These are phyloP conservation scores for Beris morrisii DNA, from an alignment of 2,888 invertebrate species.

Conservation along the genomic window DNA sequence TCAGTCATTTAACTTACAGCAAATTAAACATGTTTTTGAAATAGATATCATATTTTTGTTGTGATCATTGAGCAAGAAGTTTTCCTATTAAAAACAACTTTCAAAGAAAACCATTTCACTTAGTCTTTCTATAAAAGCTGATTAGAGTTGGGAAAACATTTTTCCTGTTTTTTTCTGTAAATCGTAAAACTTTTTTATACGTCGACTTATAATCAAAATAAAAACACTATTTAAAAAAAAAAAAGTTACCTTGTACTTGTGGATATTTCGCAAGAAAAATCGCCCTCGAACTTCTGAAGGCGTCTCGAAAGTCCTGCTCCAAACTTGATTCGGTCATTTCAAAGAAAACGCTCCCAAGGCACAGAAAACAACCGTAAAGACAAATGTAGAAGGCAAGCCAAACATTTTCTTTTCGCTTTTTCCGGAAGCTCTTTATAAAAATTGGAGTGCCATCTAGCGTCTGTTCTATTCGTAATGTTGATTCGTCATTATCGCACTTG, in stretches of 20 bases:
- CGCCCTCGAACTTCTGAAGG: slow-evolving; percentile 59
- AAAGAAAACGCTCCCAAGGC: slow-evolving; percentile 69
- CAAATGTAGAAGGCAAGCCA: slow-evolving; percentile 60
- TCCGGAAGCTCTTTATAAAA: slow-evolving; percentile 4
- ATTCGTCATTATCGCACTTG: background rate
- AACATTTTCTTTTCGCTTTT: slow-evolving; percentile 38
- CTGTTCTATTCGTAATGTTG: background rate
- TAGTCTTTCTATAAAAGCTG: background rate
- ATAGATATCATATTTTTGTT: too few species aligned
- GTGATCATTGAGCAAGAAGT: too few species aligned
- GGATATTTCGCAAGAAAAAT: slow-evolving; percentile 64
- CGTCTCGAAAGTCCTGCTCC: slow-evolving; percentile 61
- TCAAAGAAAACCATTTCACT: slow-evolving; percentile 21
- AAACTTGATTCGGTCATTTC: slow-evolving; percentile 66
- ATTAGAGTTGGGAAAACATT: background rate
- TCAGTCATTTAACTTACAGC: too few species aligned
- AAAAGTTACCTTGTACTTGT: slow-evolving; percentile 63
- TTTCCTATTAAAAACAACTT: background rate
- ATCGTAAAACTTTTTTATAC: background rate
- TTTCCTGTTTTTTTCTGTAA: background rate
- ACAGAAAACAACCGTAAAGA: slow-evolving; percentile 65
- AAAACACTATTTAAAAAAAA: slow-evolving; percentile 2
- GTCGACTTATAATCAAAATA: background rate
- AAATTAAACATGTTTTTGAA: too few species aligned
- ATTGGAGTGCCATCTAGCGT: slow-evolving; percentile 1